Conservation (phyloP, 92 coral and sea anemone genomes). For the Bergia puertoricense region DNA sequence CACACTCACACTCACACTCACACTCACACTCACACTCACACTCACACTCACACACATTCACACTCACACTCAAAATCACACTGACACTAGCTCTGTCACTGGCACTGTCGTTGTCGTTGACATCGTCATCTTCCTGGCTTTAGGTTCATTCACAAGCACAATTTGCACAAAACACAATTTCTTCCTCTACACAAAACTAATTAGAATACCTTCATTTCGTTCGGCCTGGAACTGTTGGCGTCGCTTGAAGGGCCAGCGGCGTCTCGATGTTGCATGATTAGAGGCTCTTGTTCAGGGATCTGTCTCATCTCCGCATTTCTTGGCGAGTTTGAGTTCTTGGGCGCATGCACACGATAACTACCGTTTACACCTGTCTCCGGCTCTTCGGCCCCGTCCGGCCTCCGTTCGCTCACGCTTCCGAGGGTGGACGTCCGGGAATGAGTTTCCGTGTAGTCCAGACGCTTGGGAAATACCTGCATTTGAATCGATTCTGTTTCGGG, state of each 20-base stretch:
- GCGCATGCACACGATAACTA: constrained; percentile 58
- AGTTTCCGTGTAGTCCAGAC: constrained; percentile 59
- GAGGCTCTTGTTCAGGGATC: constrained; percentile 84
- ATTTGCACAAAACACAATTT: background rate
- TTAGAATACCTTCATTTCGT: constrained; percentile 37
- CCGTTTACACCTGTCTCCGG: constrained; percentile 67
- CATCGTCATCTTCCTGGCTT: too few species aligned
- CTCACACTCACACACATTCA: too few species aligned
- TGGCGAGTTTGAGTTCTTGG: constrained; percentile 49
- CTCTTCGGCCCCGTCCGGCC: constrained; percentile 98
- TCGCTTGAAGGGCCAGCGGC: background rate
- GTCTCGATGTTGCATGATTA: constrained; percentile 35
- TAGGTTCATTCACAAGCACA: background rate
- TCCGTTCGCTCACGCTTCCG: constrained; percentile 78
- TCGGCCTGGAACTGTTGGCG: constrained; percentile 46
- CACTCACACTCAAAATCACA: too few species aligned
- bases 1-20: too few species aligned
- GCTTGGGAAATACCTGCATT: constrained; percentile 67
- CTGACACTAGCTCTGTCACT: too few species aligned
- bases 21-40: too few species aligned
- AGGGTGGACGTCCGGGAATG: constrained; percentile 62
- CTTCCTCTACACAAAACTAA: background rate
- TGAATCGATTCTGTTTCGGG: constrained; percentile 73
- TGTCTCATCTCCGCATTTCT: constrained; percentile 66
- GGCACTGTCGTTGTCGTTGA: too few species aligned